Conservation (phyloP, 2,888 invertebrate species). For the Limnephilus lunatus region DNA sequence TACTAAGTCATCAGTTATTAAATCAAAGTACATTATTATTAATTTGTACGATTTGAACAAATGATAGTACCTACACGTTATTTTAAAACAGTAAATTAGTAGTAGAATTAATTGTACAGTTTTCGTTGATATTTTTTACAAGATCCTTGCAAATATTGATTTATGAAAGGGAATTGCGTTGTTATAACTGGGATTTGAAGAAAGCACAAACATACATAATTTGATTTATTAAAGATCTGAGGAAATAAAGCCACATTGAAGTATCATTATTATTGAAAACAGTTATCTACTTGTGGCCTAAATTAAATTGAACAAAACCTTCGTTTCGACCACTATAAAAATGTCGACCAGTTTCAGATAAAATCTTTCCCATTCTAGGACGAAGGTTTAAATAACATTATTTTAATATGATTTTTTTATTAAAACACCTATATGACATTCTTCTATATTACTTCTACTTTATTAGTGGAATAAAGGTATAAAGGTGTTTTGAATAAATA, state of each 20-base stretch:
- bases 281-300: background rate
- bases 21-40: background rate
- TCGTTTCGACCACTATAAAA: background rate
- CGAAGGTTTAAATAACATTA: background rate
- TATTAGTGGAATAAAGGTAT: too few species aligned
- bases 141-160: background rate
- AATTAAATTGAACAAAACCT: background rate
- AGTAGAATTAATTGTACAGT: background rate
- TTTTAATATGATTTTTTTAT: too few species aligned
- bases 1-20: background rate
- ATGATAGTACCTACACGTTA: background rate
- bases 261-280: background rate
- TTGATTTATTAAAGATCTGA: background rate
- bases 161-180: background rate
- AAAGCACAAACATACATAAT: background rate
- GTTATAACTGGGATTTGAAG: background rate
- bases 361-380: too few species aligned
- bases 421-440: too few species aligned
- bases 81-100: background rate
- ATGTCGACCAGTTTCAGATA: background rate
- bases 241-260: background rate
- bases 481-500: too few species aligned
- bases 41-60: background rate
- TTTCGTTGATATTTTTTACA: background rate
- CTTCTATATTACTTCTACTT: too few species aligned